Evolutionary conservation across 1,140 invertebrate genomes (phyloP).

Genomic region (Phymastichus coffea): DNA sequence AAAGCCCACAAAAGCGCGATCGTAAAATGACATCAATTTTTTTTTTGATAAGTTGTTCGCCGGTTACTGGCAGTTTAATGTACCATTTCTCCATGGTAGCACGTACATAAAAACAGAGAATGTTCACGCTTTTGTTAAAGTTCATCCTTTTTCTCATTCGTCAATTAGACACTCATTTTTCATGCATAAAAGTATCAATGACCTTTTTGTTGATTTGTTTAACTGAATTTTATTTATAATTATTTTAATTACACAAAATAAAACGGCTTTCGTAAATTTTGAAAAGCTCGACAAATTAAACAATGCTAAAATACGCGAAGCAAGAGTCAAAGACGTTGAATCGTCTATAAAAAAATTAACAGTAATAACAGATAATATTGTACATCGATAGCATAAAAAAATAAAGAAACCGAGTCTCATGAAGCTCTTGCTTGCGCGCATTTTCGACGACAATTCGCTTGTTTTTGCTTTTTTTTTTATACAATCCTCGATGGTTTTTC

Average conservation of each 20-base stretch:
- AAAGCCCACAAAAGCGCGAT: neutral
- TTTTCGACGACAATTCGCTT: neutral
- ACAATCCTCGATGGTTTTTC: slow-evolving; percentile 1
- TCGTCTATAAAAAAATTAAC: neutral
- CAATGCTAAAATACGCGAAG: neutral
- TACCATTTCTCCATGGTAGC: too few relatives aligned
- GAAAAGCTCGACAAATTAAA: neutral
- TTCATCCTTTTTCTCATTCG: slow-evolving; percentile 40
- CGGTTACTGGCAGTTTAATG: slow-evolving; percentile 9
- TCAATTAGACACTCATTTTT: too few relatives aligned
- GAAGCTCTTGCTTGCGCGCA: neutral
- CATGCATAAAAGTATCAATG: neutral
- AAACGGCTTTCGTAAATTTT: neutral
- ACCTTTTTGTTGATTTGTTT: slow-evolving; percentile 19
- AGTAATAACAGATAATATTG: neutral
- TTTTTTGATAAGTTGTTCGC: slow-evolving; percentile 20
- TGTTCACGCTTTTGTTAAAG: slow-evolving; percentile 44
- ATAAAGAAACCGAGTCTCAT: neutral
- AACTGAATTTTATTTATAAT: slow-evolving; percentile 27
- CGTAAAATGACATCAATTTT: neutral
- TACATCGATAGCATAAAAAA: neutral
- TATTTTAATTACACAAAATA: slow-evolving; percentile 20
- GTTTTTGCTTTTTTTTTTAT: neutral
- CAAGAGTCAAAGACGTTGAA: neutral
- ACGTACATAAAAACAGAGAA: slow-evolving; percentile 49